These are phyloP conservation scores for Melanaphis sacchari DNA, from an alignment of 1,140 invertebrate species.

Conservation along the genomic window DNA sequence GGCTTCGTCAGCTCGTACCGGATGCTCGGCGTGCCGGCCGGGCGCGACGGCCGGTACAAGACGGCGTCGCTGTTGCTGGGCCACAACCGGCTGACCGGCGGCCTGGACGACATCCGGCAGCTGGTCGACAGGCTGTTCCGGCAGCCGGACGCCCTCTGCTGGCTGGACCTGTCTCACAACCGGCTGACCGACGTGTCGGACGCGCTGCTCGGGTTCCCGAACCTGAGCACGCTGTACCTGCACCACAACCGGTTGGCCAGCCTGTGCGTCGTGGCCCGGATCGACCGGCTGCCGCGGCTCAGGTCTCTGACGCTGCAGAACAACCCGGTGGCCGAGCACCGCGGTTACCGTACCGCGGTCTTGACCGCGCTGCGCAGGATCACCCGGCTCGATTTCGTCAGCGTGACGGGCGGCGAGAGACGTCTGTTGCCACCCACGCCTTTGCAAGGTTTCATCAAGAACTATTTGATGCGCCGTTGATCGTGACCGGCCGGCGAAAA, in stretches of 20 bases:
- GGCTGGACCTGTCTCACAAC: conserved; percentile 24
- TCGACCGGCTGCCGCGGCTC: not conserved
- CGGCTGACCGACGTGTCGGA: not conserved
- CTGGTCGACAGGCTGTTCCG: not conserved
- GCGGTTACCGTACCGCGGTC: not conserved
- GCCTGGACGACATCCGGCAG: not conserved
- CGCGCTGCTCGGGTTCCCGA: not conserved
- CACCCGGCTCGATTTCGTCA: not conserved
- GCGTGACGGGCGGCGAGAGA: not conserved
- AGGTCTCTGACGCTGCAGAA: not conserved
- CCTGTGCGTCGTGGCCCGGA: not conserved
- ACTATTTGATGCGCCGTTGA: not conserved
- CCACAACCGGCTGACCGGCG: not conserved
- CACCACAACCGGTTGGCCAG: not conserved
- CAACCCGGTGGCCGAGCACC: not conserved
- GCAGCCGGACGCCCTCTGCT: not conserved
- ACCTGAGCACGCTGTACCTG: conserved; percentile 15
- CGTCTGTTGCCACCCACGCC: not conserved
- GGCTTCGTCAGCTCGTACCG: not conserved
- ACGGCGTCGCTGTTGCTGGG: not conserved
- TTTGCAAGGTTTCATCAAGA: not conserved
- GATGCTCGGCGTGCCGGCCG: not conserved
- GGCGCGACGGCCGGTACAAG: not conserved
- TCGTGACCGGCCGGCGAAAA: not conserved
- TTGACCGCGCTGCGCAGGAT: not conserved